Conservation (phyloP, 2,797 vertebrate species). For the Pseudochirops cupreus region DNA sequence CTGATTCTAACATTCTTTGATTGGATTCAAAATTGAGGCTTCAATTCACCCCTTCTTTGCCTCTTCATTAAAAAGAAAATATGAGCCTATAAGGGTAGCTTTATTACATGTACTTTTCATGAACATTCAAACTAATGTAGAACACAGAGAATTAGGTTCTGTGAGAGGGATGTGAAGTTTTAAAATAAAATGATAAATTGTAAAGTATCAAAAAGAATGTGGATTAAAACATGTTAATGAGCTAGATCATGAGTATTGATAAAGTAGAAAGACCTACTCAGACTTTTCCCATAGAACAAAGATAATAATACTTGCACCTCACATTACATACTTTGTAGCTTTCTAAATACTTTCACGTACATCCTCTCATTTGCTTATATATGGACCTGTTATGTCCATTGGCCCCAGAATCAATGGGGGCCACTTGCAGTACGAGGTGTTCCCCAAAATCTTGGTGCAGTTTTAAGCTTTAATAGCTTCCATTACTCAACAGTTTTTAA, state of each 20-base stretch:
- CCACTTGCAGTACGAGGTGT: too few relatives aligned
- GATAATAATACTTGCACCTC: not conserved
- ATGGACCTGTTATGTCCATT: not conserved
- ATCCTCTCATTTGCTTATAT: not conserved
- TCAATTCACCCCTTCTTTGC: not conserved
- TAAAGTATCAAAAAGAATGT: not conserved
- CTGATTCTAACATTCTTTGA: not conserved
- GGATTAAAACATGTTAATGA: not conserved
- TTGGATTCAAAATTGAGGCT: not conserved
- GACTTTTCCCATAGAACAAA: not conserved
- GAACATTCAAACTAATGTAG: not conserved
- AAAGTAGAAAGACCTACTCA: not conserved
- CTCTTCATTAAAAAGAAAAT: not conserved
- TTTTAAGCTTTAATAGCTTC: not conserved
- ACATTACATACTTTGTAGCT: not conserved
- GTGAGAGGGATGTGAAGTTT: not conserved
- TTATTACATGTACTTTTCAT: not conserved
- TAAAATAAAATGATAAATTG: not conserved
- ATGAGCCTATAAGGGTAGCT: not conserved
- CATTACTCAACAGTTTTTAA: not conserved
- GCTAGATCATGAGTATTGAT: not conserved
- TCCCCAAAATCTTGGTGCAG: not conserved
- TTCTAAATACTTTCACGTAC: not conserved
- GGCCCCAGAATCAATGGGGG: not conserved
- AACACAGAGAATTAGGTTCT: not conserved